These are phyloP conservation scores for Hecatera dysodea DNA, from an alignment of 2,888 invertebrate genomes.

Conservation along the genomic window DNA sequence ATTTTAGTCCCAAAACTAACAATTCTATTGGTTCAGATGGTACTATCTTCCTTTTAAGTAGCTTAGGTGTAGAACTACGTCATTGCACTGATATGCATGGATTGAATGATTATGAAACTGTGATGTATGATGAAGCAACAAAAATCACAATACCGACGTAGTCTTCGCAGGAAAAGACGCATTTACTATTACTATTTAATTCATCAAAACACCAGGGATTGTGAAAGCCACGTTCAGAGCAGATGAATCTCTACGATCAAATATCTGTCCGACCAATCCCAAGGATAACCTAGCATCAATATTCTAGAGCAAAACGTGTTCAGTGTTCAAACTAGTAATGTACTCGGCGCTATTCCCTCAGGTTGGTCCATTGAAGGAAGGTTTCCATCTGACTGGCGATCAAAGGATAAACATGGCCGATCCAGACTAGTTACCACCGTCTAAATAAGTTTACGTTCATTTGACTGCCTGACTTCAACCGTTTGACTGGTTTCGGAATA, in stretches of 20 bases:
- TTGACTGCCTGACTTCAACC: conserved; percentile 51
- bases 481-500: conserved; percentile 32
- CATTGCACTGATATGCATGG: background rate
- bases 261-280: conserved; percentile 10
- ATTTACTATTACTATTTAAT: background rate
- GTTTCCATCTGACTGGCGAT: conserved; percentile 62
- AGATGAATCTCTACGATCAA: conserved; percentile 2
- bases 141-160: background rate
- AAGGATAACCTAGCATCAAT: conserved; percentile 12
- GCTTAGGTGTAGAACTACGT: background rate
- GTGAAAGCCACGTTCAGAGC: background rate
- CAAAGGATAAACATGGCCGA: conserved; percentile 56
- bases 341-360: conserved; percentile 54
- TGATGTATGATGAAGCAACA: conserved; percentile 5
- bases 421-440: conserved; percentile 30
- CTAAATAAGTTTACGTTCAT: conserved; percentile 54
- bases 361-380: conserved; percentile 60
- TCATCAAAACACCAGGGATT: background rate
- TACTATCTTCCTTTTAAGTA: conserved; percentile 1
- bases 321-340: conserved; percentile 32
- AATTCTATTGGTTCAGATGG: background rate
- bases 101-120: conserved; percentile 6
- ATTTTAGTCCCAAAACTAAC: background rate
- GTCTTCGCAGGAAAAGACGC: background rate
- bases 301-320: conserved; percentile 28